phyloP scores from a whole-genome alignment of 1,140 invertebrate species.

The Carposina sasakii region DNA sequence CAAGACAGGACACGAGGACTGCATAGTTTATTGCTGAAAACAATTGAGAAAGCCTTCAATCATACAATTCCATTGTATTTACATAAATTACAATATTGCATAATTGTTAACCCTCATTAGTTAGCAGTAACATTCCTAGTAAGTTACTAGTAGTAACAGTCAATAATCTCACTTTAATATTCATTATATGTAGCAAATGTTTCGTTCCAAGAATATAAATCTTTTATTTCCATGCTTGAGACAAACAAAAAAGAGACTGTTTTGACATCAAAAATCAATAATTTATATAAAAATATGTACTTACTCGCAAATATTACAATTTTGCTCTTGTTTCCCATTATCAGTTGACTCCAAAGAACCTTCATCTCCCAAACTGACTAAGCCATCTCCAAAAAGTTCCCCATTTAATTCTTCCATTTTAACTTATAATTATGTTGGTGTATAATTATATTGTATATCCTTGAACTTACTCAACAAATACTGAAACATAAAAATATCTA shows the following conservation, averaged over 20 bases:
- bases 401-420: slow-evolving; percentile 73
- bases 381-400: slow-evolving; percentile 66
- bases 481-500: slow-evolving; percentile 36
- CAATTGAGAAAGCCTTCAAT: too few relatives aligned
- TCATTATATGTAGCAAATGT: slow-evolving; percentile 1
- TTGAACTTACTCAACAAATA: slow-evolving; percentile 58
- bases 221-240: too few relatives aligned
- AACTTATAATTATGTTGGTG: slow-evolving; percentile 62
- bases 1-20: slow-evolving; percentile 90
- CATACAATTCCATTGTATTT: slow-evolving; percentile 6
- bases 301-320: slow-evolving; percentile 73
- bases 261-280: slow-evolving; percentile 4
- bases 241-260: too few relatives aligned
- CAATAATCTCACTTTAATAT: background rate
- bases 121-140: too few relatives aligned
- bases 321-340: slow-evolving; percentile 69
- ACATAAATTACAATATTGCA: background rate
- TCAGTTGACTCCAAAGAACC: slow-evolving; percentile 67
- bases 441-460: slow-evolving; percentile 60
- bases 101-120: too few relatives aligned
- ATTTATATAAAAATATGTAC: slow-evolving; percentile 23
- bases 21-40: slow-evolving; percentile 80
- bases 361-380: slow-evolving; percentile 68
- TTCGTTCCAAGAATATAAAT: too few relatives aligned
- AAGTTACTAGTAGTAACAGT: too few relatives aligned